A percentile compares a stretch with the other conserved stretches of the same genome.
These are phyloP conservation scores for Oegoconia quadripuncta DNA, from an alignment of 2,888 invertebrate species.

Conservation along the genomic window DNA sequence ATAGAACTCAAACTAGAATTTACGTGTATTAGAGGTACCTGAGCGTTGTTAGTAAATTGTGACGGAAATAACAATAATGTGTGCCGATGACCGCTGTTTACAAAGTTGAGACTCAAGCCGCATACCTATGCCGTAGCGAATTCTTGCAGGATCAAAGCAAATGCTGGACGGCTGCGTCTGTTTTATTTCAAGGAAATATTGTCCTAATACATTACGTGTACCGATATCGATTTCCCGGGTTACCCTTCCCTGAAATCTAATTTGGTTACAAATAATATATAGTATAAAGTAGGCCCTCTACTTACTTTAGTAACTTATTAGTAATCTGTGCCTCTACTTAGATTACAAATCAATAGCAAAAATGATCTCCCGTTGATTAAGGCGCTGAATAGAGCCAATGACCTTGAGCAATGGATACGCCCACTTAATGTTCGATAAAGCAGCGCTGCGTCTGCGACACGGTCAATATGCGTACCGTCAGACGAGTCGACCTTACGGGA, in stretches of 20 bases:
- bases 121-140: conserved; percentile 34
- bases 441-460: too few relatives aligned
- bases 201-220: conserved; percentile 59
- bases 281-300: conserved; percentile 8
- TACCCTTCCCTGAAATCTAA: conserved; percentile 36
- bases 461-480: too few relatives aligned
- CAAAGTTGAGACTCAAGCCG: conserved; percentile 37
- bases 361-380: too few relatives aligned
- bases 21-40: conserved; percentile 25
- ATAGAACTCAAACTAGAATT: conserved; percentile 23
- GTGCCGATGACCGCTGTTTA: conserved; percentile 48
- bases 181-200: conserved; percentile 53
- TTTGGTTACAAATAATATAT: too few relatives aligned
- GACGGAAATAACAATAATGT: conserved; percentile 44
- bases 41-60: conserved; percentile 28
- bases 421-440: too few relatives aligned
- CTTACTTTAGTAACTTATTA: too few relatives aligned
- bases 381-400: too few relatives aligned
- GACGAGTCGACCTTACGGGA: too few relatives aligned
- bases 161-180: conserved; percentile 46
- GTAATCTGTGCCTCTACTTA: too few relatives aligned
- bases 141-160: conserved; percentile 62
- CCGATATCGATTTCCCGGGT: conserved; percentile 48
- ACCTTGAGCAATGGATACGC: too few relatives aligned
- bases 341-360: too few relatives aligned